phyloP scores from a whole-genome alignment of 2,888 invertebrate genomes.

The Steinernema scapterisci region DNA sequence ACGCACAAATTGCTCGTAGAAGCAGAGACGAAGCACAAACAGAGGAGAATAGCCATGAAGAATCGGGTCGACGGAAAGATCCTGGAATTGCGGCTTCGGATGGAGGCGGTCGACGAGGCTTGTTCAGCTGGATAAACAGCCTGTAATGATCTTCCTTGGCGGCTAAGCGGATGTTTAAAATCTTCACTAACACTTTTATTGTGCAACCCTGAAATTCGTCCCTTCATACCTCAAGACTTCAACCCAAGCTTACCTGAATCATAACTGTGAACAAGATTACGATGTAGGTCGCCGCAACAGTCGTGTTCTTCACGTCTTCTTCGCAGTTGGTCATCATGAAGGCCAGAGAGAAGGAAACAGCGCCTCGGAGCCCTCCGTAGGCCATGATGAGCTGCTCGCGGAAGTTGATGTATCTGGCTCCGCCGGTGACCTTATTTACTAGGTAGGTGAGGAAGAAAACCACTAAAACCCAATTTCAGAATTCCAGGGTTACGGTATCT shows the following conservation, averaged over 20 bases:
- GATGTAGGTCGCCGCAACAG: constrained; percentile 69
- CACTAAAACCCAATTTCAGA: constrained; percentile 65
- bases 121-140: constrained; percentile 53
- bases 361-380: constrained; percentile 73
- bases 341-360: constrained; percentile 73
- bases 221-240: not conserved
- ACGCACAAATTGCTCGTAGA: constrained; percentile 41
- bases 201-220: constrained; percentile 69
- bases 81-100: constrained; percentile 37
- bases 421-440: constrained; percentile 70
- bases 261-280: constrained; percentile 70
- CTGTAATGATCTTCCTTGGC: constrained; percentile 55
- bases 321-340: constrained; percentile 69
- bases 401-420: constrained; percentile 69
- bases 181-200: constrained; percentile 70
- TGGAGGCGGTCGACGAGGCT: constrained; percentile 33
- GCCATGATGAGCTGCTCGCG: constrained; percentile 73
- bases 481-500: not conserved
- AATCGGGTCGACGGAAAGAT: constrained; percentile 52
- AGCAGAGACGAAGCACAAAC: constrained; percentile 58
- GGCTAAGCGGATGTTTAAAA: constrained; percentile 65
- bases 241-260: constrained; percentile 67
- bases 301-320: constrained; percentile 64
- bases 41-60: constrained; percentile 58
- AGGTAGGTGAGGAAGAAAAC: constrained; percentile 70